Conservation (phyloP, 2,797 vertebrate species). For the Leuciscus waleckii region DNA sequence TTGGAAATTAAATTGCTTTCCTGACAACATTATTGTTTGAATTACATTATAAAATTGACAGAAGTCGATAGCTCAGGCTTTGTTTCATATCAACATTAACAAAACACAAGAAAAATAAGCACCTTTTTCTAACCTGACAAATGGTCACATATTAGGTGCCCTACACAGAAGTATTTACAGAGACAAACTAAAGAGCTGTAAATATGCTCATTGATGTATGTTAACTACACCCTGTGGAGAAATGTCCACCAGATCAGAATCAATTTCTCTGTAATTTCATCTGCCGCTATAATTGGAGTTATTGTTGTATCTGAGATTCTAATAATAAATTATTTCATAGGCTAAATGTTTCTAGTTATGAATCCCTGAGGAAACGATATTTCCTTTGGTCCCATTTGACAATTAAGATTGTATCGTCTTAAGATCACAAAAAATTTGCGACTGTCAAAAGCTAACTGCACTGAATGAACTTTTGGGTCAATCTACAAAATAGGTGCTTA, state of each 20-base stretch:
- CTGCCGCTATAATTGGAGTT: neutral
- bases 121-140: neutral
- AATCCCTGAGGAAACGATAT: neutral
- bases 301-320: neutral
- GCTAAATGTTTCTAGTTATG: neutral
- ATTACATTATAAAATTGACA: neutral
- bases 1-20: neutral
- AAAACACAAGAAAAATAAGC: neutral
- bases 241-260: neutral
- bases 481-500: no score
- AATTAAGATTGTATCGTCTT: no score
- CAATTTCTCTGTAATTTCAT: neutral
- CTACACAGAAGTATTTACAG: neutral
- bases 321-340: neutral
- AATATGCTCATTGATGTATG: neutral
- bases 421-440: no score
- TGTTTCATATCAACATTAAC: neutral
- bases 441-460: no score
- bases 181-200: neutral
- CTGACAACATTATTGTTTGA: neutral
- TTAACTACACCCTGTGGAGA: neutral
- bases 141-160: neutral
- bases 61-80: neutral
- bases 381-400: neutral
- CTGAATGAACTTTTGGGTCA: no score